A percentile compares a stretch with the other conserved stretches of the same genome.
phyloP scores from a whole-genome alignment of 2,888 invertebrate genomes.

The Chrysolina oricalcia region DNA sequence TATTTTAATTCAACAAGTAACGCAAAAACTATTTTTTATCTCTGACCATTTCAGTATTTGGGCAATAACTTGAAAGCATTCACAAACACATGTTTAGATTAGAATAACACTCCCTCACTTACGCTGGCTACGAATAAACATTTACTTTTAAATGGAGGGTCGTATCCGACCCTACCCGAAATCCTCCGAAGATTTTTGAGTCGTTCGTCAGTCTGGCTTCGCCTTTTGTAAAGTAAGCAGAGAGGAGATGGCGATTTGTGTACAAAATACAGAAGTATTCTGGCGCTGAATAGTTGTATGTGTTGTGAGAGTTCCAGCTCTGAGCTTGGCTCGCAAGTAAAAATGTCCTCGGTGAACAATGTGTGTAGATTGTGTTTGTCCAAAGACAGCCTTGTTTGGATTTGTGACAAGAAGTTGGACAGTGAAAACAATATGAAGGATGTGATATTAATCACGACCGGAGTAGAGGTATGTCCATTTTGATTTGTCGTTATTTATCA shows the following conservation, averaged over 20 bases:
- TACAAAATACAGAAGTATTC: too few relatives aligned
- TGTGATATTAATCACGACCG: slow-evolving; percentile 50
- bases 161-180: too few relatives aligned
- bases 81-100: too few relatives aligned
- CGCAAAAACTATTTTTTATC: too few relatives aligned
- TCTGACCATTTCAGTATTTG: too few relatives aligned
- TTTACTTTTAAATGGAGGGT: too few relatives aligned
- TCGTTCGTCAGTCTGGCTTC: not conserved
- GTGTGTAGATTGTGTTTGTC: slow-evolving; percentile 60
- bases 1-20: too few relatives aligned
- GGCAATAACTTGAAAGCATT: too few relatives aligned
- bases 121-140: too few relatives aligned
- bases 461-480: slow-evolving; percentile 52
- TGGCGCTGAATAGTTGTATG: not conserved
- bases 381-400: slow-evolving; percentile 52
- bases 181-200: too few relatives aligned
- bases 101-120: too few relatives aligned
- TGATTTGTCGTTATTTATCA: not conserved
- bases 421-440: slow-evolving; percentile 47
- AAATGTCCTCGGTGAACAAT: slow-evolving; percentile 23
- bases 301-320: not conserved
- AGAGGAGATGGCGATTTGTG: not conserved
- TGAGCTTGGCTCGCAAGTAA: not conserved
- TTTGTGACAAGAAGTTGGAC: slow-evolving; percentile 50
- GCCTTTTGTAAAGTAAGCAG: not conserved